Evolutionary conservation across 2,113 vertebrate genomes (phyloP).

Genomic region (Callaeas wilsoni): DNA sequence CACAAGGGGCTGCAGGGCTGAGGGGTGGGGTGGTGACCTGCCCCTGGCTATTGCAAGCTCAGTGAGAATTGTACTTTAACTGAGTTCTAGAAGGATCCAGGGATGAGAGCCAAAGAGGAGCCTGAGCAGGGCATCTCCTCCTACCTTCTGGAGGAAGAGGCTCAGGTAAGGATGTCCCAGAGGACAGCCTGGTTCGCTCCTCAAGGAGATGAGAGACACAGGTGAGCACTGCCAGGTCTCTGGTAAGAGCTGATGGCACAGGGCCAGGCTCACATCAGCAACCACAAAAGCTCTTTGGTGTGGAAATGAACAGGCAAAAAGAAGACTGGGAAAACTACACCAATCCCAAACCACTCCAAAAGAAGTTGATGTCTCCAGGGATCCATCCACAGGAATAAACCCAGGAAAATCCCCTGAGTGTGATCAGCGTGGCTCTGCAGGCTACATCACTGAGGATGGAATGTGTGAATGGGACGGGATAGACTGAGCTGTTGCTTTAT

Average conservation of each 20-base stretch:
- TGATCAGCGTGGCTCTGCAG: not conserved
- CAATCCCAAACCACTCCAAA: not conserved
- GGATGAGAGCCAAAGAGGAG: not conserved
- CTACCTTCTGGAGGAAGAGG: not conserved
- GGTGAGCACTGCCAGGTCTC: not conserved
- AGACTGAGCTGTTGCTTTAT: not conserved
- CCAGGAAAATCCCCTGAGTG: not conserved
- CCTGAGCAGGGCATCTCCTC: not conserved
- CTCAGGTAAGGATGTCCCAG: not conserved
- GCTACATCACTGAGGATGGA: not conserved
- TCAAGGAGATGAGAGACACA: not conserved
- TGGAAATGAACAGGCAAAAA: not conserved
- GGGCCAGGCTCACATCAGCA: not conserved
- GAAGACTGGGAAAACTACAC: not conserved
- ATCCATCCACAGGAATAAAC: not conserved
- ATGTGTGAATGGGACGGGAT: not conserved
- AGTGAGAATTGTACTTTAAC: not conserved
- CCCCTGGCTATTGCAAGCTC: not conserved
- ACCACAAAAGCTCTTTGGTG: not conserved
- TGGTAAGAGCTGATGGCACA: not conserved
- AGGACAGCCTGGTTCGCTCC: not conserved
- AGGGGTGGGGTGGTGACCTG: not conserved
- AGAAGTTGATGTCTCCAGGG: not conserved
- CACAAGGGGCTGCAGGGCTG: rapidly evolving
- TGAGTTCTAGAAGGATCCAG: not conserved